Evolutionary conservation across 2,113 vertebrate genomes (phyloP).

Genomic region (Coreoperca whiteheadi): DNA sequence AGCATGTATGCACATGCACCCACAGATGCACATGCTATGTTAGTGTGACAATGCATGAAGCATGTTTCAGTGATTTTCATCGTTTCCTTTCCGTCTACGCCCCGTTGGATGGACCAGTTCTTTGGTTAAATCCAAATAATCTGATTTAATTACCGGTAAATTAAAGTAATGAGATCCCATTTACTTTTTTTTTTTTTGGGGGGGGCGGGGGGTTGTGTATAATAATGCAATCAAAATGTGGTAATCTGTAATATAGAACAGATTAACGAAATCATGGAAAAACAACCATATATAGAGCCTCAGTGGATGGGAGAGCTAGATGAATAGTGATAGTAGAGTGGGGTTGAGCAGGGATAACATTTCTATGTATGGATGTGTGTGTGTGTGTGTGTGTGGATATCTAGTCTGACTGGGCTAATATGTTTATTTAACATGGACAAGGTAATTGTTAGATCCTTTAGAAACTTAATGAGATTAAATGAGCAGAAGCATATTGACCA

Average conservation of each 20-base stretch:
- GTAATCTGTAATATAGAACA: neutral
- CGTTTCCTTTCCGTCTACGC: neutral
- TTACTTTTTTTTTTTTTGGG: neutral
- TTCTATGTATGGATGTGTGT: conserved; percentile 24
- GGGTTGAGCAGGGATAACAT: neutral
- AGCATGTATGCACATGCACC: neutral
- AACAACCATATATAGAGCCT: neutral
- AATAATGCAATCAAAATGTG: neutral
- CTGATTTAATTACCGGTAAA: neutral
- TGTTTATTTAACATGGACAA: conserved; percentile 50
- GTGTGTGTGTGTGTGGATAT: neutral
- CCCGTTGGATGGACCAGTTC: neutral
- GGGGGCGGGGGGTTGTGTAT: neutral
- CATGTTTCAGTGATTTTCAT: neutral
- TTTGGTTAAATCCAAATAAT: neutral
- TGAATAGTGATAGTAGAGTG: conserved; percentile 25
- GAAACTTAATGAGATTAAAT: conserved; percentile 64
- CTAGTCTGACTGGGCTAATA: conserved; percentile 1
- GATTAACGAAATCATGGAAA: neutral
- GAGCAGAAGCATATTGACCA: conserved; percentile 47
- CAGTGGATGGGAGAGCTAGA: conserved; percentile 1
- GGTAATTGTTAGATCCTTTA: conserved; percentile 55
- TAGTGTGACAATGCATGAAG: neutral
- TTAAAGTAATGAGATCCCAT: conserved; percentile 8
- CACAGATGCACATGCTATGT: neutral